These are phyloP conservation scores for Ptilodon capucinus DNA, from an alignment of 2,888 invertebrate species.

Conservation along the genomic window DNA sequence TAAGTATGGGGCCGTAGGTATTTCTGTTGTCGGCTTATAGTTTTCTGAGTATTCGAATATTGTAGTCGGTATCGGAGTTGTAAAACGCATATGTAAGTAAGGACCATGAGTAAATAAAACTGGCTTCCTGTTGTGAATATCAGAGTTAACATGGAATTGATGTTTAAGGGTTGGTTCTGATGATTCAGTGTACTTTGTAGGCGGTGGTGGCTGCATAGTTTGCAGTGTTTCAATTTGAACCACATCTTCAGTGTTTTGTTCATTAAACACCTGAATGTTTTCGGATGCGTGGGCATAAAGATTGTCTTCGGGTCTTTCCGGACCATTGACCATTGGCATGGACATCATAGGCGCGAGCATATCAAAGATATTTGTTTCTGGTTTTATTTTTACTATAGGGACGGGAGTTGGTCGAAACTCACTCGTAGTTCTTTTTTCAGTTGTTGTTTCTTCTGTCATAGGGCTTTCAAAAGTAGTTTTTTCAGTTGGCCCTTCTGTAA, in stretches of 20 bases:
- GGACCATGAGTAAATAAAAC: slow-evolving; percentile 61
- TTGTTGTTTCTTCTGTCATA: slow-evolving; percentile 51
- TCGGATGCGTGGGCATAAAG: slow-evolving; percentile 73
- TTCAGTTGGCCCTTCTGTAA: slow-evolving; percentile 41
- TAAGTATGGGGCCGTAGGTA: slow-evolving; percentile 86
- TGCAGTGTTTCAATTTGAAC: slow-evolving; percentile 79
- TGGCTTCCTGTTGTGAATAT: slow-evolving; percentile 45
- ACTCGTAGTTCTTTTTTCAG: slow-evolving; percentile 40
- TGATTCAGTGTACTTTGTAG: slow-evolving; percentile 46
- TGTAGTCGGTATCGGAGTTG: slow-evolving; percentile 76
- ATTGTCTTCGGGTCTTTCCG: slow-evolving; percentile 68
- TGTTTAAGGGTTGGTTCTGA: slow-evolving; percentile 39
- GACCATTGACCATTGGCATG: slow-evolving; percentile 70
- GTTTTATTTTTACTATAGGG: slow-evolving; percentile 33
- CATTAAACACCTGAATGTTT: slow-evolving; percentile 66
- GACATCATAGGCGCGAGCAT: slow-evolving; percentile 75
- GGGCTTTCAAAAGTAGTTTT: slow-evolving; percentile 44
- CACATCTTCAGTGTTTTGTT: slow-evolving; percentile 48
- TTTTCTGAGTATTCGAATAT: slow-evolving; percentile 48
- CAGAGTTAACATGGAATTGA: slow-evolving; percentile 49
- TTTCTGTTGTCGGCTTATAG: slow-evolving; percentile 57
- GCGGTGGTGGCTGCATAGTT: slow-evolving; percentile 84
- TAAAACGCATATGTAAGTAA: slow-evolving; percentile 72
- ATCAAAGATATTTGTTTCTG: slow-evolving; percentile 54
- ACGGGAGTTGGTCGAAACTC: slow-evolving; percentile 39